phyloP scores from a whole-genome alignment of 2,888 invertebrate species.

The Machimus atricapillus region DNA sequence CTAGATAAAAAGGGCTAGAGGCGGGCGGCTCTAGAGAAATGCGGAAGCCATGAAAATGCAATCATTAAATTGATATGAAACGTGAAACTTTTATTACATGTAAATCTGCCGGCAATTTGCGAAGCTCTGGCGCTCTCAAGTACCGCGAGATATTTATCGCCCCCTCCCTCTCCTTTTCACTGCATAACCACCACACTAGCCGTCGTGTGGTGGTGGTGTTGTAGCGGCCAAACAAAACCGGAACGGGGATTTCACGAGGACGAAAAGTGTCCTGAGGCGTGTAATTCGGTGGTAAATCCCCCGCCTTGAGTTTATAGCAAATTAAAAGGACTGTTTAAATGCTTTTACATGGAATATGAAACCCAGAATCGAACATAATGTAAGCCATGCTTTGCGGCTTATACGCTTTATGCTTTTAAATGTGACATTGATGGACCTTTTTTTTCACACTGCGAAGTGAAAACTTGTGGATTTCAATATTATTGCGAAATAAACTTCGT shows the following conservation, averaged over 20 bases:
- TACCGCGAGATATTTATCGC: neutral
- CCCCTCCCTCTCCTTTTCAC: neutral
- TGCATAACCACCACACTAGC: neutral
- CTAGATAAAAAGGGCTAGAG: conserved; percentile 8
- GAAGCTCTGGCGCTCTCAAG: neutral
- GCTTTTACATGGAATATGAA: neutral
- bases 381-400: neutral
- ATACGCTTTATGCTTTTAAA: neutral
- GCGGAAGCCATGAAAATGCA: conserved; percentile 31
- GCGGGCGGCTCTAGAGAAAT: conserved; percentile 17
- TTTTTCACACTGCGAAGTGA: neutral
- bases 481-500: neutral
- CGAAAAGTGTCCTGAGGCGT: neutral
- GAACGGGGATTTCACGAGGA: neutral
- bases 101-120: conserved; percentile 35
- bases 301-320: neutral
- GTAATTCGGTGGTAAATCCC: neutral
- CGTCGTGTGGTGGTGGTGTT: neutral
- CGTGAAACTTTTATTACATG: conserved; percentile 34
- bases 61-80: conserved; percentile 36
- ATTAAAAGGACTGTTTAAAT: neutral
- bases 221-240: neutral
- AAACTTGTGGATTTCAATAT: neutral
- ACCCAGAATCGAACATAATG: neutral
- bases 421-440: neutral